phyloP scores from a whole-genome alignment of 2,113 vertebrate genomes.

The Oreochromis aureus region DNA sequence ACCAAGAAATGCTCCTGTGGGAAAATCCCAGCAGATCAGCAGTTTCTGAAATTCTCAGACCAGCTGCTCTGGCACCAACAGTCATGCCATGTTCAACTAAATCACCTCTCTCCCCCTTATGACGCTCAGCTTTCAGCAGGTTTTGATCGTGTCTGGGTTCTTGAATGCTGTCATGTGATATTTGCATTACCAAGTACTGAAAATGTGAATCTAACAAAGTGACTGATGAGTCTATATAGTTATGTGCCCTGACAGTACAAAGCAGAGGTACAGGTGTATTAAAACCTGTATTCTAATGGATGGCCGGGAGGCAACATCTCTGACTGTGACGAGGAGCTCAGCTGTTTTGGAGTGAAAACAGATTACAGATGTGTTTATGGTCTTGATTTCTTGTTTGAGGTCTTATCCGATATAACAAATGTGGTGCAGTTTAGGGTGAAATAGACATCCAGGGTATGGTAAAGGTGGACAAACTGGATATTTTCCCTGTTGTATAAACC shows the following conservation, averaged over 20 bases:
- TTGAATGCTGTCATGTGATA: background rate
- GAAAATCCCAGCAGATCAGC: background rate
- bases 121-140: background rate
- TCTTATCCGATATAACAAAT: background rate
- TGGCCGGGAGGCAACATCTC: background rate
- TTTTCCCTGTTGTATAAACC: background rate
- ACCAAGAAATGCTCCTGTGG: background rate
- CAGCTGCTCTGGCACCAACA: background rate
- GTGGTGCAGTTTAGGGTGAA: background rate
- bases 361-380: background rate
- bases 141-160: no score
- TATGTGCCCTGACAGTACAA: background rate
- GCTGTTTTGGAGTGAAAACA: background rate
- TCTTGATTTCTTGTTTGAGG: background rate
- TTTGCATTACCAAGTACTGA: background rate
- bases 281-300: background rate
- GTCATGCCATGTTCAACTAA: background rate
- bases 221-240: background rate
- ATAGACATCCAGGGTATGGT: background rate
- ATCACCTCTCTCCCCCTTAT: rapidly evolving
- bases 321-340: background rate
- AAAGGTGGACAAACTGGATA: rapidly evolving
- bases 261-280: background rate
- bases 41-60: background rate
- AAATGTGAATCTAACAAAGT: background rate